Evolutionary conservation across 2,113 vertebrate genomes (phyloP), one percentile per base, ranked within the genome.

Genomic region (Anolis sagrei): DNA sequence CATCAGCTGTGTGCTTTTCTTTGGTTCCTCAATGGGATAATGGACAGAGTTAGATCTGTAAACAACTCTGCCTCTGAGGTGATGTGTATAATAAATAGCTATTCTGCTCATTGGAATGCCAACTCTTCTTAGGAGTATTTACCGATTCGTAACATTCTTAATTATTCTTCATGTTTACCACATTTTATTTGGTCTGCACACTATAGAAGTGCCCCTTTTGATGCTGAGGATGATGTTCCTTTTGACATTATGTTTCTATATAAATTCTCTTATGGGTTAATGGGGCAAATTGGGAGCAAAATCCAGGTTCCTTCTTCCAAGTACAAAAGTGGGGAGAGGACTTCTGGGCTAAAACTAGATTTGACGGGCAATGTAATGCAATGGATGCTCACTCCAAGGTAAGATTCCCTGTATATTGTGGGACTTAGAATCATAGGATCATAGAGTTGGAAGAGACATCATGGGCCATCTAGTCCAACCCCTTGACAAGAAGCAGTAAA

Each of bases 201-300:
- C 48, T 69, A 18, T 18, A 64, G 21, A 49, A 36, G 1, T 54
- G 23, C 25, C 11, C 29, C 54, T 74, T 39, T 39, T 44, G 70
- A 49, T 32, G 61, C 32, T 61, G 54, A 61, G 32, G 61, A 27
- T 61, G 19, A 61, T 36, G 76, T 54, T 44, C 54, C 21, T 82
- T n/a, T 34, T 51, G 2, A 27, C 34, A 61, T 74, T 73, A 51
- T 29, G 36, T 29, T 80, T 5, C 36, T 64, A 9, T 16, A 39
- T 58, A 2, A 16, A 1, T 5, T 27, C 3, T 3, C 13, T 23
- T n/a, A 1, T 5, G 9, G 11, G 44, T n/a, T 19, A 4, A 34
- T 27, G 61, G 39, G 58, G 27, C 7, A 73, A 7, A 36, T 73
- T 82, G 49, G 25, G 54, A 34, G n/a, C 48, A 9, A 72, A 73